These are phyloP conservation scores for Venusia cambrica DNA, from an alignment of 2,888 invertebrate species.

Conservation along the genomic window DNA sequence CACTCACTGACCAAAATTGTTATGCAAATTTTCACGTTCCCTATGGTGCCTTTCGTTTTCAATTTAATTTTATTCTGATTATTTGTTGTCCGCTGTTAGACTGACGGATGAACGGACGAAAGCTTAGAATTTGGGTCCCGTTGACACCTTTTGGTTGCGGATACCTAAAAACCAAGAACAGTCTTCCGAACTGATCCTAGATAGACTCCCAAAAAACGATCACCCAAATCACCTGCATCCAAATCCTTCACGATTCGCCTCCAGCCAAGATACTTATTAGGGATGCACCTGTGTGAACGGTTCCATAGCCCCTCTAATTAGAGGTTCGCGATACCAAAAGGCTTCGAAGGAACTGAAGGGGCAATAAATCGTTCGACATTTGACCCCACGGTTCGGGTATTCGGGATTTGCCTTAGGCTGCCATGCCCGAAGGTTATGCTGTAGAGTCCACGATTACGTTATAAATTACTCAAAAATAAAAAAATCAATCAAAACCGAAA, in stretches of 20 bases:
- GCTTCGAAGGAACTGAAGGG: constrained; percentile 60
- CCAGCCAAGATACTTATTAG: constrained; percentile 76
- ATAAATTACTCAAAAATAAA: constrained; percentile 20
- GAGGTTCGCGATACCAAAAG: constrained; percentile 79
- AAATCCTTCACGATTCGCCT: constrained; percentile 73
- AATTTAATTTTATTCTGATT: too few species aligned
- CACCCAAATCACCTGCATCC: constrained; percentile 67
- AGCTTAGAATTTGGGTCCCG: too few species aligned
- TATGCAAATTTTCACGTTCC: too few species aligned
- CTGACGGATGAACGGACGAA: too few species aligned
- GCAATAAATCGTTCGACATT: constrained; percentile 81
- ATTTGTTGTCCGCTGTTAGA: too few species aligned
- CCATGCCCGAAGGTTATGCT: constrained; percentile 7
- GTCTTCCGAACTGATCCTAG: too few species aligned
- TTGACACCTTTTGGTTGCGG: too few species aligned
- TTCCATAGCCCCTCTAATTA: constrained; percentile 79
- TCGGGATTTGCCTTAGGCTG: constrained; percentile 61
- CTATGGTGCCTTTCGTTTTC: too few species aligned
- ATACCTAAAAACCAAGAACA: too few species aligned
- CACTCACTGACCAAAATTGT: too few species aligned
- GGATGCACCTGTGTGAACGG: constrained; percentile 80
- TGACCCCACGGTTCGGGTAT: constrained; percentile 74
- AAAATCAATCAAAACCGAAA: too few species aligned
- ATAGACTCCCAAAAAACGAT: constrained; percentile 52
- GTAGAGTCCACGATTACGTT: constrained; percentile 10